Percentiles rank a stretch among this genome's conserved stretches.
Evolutionary conservation across 1,140 invertebrate species (phyloP).

Genomic region (Calliphora vicina): DNA sequence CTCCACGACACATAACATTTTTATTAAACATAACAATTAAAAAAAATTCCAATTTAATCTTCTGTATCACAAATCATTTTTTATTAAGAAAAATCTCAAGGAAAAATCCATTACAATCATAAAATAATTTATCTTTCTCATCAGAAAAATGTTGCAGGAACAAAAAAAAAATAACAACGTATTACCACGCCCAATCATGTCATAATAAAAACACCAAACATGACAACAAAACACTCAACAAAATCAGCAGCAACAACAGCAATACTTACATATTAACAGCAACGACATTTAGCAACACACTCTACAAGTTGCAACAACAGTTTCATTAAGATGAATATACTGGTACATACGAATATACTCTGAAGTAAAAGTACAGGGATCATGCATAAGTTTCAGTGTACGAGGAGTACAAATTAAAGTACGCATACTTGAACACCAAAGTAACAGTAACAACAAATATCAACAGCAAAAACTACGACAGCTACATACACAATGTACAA

Average conservation of each 20-base stretch:
- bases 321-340: conserved; percentile 13
- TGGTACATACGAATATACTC: no score
- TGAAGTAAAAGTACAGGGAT: background rate
- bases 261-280: background rate
- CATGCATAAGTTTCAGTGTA: background rate
- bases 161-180: background rate
- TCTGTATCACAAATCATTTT: background rate
- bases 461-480: background rate
- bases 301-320: background rate
- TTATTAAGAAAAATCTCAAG: no score
- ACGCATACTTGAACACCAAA: conserved; percentile 15
- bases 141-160: background rate
- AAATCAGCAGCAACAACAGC: background rate
- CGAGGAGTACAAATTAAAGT: background rate
- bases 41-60: no score
- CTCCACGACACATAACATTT: no score
- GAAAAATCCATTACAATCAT: background rate
- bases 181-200: conserved; percentile 20
- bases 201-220: conserved; percentile 13
- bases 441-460: background rate
- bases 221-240: background rate
- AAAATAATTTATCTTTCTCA: conserved; percentile 3
- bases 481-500: no score
- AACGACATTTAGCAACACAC: background rate
- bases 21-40: no score